Conservation (phyloP, 2,113 vertebrate species). For the Chloropsis cyanopogon region DNA sequence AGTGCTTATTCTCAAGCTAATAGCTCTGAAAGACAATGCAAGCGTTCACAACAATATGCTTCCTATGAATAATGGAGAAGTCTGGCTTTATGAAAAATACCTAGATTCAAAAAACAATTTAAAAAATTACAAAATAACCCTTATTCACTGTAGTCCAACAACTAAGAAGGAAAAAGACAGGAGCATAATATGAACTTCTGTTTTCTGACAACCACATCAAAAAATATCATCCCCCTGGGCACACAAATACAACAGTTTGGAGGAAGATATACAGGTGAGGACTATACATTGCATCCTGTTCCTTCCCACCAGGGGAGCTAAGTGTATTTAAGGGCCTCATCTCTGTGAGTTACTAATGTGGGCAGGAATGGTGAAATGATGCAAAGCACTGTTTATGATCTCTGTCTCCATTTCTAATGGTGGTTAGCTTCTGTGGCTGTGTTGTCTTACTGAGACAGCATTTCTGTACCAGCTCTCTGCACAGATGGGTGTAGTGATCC, state of each 20-base stretch:
- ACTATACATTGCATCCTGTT: background rate
- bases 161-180: background rate
- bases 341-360: conserved; percentile 15
- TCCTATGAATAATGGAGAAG: conserved; percentile 1
- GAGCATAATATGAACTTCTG: background rate
- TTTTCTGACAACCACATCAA: conserved; percentile 25
- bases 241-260: background rate
- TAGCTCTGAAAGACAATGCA: background rate
- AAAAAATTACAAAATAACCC: background rate
- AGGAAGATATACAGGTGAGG: background rate
- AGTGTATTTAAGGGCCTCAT: background rate
- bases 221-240: background rate
- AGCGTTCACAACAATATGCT: background rate
- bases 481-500: background rate
- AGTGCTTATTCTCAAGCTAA: background rate
- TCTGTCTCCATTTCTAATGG: background rate
- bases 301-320: background rate
- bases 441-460: background rate
- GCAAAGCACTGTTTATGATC: background rate
- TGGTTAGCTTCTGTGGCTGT: conserved; percentile 11
- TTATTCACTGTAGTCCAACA: background rate
- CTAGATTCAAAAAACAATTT: background rate
- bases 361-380: conserved; percentile 18
- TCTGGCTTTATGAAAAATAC: conserved; percentile 17
- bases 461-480: background rate